phyloP scores from a whole-genome alignment of 2,113 vertebrate genomes.

The Rattus norvegicus region DNA sequence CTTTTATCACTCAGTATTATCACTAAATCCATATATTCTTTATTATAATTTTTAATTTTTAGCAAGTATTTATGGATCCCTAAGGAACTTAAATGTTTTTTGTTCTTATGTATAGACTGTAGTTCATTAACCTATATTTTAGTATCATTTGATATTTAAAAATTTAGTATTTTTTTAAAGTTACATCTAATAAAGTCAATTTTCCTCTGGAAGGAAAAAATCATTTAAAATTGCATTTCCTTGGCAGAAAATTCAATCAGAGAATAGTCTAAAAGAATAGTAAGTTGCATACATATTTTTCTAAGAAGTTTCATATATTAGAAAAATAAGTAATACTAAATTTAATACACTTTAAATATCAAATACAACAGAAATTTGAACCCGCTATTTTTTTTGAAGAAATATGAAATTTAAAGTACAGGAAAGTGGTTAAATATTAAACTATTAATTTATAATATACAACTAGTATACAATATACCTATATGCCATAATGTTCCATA shows the following conservation, averaged over 20 bases:
- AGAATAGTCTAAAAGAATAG: neutral
- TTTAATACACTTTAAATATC: slow-evolving; percentile 12
- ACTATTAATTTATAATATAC: neutral
- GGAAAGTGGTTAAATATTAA: neutral
- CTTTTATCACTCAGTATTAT: neutral
- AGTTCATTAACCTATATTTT: neutral
- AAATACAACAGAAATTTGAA: slow-evolving; percentile 42
- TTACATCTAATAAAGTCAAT: neutral
- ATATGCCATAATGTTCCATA: neutral
- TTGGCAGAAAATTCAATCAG: neutral
- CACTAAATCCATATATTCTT: neutral
- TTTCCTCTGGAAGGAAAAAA: neutral
- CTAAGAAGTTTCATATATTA: neutral
- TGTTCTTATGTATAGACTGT: neutral
- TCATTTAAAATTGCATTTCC: slow-evolving; percentile 10
- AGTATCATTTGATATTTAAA: neutral
- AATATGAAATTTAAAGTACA: neutral
- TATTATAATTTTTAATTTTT: neutral
- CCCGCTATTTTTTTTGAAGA: neutral
- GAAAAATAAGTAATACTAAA: neutral
- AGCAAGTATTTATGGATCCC: neutral
- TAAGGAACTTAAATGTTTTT: neutral
- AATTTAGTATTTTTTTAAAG: neutral
- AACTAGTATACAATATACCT: neutral
- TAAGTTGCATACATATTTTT: neutral